Evolutionary conservation across 1,140 invertebrate species (phyloP).

Genomic region (Solen grandis): DNA sequence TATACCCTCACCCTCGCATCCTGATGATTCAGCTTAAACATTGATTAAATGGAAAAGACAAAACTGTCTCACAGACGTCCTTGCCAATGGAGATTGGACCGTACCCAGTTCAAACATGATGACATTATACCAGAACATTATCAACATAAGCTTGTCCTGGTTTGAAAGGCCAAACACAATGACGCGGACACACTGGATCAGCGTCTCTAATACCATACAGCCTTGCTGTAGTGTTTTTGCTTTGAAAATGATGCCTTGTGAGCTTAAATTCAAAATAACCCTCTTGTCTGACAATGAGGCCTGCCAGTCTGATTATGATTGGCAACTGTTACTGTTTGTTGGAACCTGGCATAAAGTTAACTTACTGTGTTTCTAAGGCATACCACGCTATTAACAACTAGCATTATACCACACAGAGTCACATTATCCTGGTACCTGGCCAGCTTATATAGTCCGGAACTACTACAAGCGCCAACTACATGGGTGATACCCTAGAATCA

Average conservation of each 20-base stretch:
- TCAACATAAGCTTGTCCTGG: constrained; percentile 8
- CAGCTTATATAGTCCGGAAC: too few relatives aligned
- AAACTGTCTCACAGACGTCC: constrained; percentile 12
- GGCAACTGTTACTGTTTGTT: constrained; percentile 16
- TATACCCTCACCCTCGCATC: constrained; percentile 9
- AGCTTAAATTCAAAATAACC: constrained; percentile 6
- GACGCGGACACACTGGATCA: constrained; percentile 8
- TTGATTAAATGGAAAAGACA: constrained; percentile 8
- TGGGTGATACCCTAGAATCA: too few relatives aligned
- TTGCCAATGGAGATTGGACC: neutral
- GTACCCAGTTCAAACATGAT: constrained; percentile 20
- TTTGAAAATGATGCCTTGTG: constrained; percentile 19
- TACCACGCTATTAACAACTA: too few relatives aligned
- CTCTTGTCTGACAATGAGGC: constrained; percentile 9
- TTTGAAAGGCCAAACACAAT: constrained; percentile 21
- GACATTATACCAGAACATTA: constrained; percentile 9
- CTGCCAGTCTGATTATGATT: constrained; percentile 16
- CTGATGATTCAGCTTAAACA: constrained; percentile 2
- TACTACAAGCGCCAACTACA: too few relatives aligned
- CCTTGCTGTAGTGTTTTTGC: neutral
- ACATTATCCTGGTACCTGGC: too few relatives aligned
- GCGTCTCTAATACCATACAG: constrained; percentile 21
- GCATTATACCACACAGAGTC: too few relatives aligned
- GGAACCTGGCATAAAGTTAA: neutral
- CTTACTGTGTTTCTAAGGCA: constrained; percentile 9